Base-by-base conservation (phyloP, 2,888 invertebrate genomes). In the Dinocampus coccinellae region DNA sequence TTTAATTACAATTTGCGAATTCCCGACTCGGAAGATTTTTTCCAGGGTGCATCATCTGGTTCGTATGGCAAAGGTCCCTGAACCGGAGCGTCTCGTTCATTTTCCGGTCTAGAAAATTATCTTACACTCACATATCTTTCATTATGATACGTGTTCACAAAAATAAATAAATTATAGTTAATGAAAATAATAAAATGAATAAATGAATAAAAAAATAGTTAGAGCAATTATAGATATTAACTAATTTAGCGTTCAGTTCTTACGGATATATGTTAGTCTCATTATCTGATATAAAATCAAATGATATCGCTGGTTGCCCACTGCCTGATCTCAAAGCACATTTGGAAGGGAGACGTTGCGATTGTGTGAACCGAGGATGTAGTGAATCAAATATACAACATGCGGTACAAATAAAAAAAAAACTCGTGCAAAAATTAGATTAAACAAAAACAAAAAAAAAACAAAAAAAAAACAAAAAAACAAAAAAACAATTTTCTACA, bases 11-110 rank as follows among this genome's bases (percentile, higher is more conserved):
- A 95, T 91, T 95, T 95, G 84, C 96, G 91, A 82, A 96, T 96
- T 55, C 96, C 96, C 75, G 96, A 95, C 88, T 96, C 94, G 39
- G 92, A 90, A 70, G 88, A 83, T 83, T 91, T 92, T 87, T 96
- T 96, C 95, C 97, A 97, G 0, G 97, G 97, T 72, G 98, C 98
- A 89, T 99, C 98, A 82, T 97, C 97, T 0, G 99, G 99, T 88
- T 99, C 99, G 67, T 93, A 94, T 29, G 98, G 98, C 80, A 99
- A 90, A 0, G 99, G 99, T 3, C 99, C 99, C 88, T 99, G 97
- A 0, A 99, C 98, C 1, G 97, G 96, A 13, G 95, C 92, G 83
- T 97, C 97, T 76, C 94, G 94, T 55, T 93, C 93, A 57, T 89
- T 90, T 47, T 85, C 85, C 26, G 79, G 77, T 64, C 85, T 86